These are phyloP conservation scores for Trypoxylus dichotomus DNA, from an alignment of 1,140 invertebrate species.

Conservation along the genomic window DNA sequence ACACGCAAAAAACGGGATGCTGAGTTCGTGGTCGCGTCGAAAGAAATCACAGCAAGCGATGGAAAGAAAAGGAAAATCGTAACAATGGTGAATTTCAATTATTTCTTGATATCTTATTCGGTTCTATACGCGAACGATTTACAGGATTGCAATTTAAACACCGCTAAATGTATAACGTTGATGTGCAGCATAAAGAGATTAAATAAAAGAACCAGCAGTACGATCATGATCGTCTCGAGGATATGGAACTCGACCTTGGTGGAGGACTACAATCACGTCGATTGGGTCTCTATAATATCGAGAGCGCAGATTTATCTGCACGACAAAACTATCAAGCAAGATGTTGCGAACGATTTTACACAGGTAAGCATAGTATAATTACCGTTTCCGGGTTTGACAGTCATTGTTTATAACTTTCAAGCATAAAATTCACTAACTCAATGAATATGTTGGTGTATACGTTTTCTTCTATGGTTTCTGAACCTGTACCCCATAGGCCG, in stretches of 20 bases:
- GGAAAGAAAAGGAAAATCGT: constrained; percentile 70
- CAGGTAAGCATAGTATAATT: constrained; percentile 20
- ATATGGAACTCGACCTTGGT: constrained; percentile 91
- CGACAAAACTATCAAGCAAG: constrained; percentile 72
- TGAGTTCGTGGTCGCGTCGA: constrained; percentile 74
- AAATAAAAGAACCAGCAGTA: constrained; percentile 70
- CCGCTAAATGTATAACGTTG: constrained; percentile 86
- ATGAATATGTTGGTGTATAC: constrained; percentile 26
- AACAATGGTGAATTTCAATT: constrained; percentile 65
- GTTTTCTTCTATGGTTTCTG: constrained; percentile 2
- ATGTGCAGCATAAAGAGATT: constrained; percentile 78
- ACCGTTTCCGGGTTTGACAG: neutral
- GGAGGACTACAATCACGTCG: constrained; percentile 83
- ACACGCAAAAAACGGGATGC: constrained; percentile 62
- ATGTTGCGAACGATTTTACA: constrained; percentile 61
- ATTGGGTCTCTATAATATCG: constrained; percentile 79
- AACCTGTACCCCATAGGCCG: too few species aligned
- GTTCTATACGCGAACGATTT: neutral
- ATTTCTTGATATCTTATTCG: neutral
- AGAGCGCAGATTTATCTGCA: constrained; percentile 73
- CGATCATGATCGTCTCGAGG: constrained; percentile 77
- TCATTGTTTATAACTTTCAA: neutral
- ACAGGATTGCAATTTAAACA: constrained; percentile 76
- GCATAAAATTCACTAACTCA: neutral
- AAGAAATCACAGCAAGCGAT: constrained; percentile 34